phyloP scores from a whole-genome alignment of 2,888 invertebrate species.

The Callyntrura sp. region DNA sequence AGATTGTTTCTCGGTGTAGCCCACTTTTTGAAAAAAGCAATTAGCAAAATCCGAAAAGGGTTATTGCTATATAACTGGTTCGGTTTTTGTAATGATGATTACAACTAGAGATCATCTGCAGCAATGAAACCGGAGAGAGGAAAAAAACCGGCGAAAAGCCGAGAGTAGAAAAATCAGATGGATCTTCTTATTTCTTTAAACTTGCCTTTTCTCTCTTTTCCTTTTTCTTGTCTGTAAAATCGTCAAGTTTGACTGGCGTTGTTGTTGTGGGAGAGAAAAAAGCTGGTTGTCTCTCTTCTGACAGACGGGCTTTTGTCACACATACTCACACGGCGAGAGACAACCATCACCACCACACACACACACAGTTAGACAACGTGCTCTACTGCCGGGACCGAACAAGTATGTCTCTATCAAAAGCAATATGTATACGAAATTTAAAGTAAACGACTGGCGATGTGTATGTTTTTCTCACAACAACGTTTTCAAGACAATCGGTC shows the following conservation, averaged over 20 bases:
- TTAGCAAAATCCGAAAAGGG: neutral
- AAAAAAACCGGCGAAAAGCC: no score
- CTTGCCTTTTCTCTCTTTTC: conserved; percentile 10
- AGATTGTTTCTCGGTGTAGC: no score
- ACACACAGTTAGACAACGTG: neutral
- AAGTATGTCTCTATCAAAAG: no score
- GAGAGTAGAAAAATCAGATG: conserved; percentile 51
- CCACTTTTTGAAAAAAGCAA: neutral
- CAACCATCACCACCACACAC: neutral
- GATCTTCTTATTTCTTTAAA: conserved; percentile 35
- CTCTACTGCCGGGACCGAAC: no score
- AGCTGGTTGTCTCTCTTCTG: conserved; percentile 22
- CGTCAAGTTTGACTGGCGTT: neutral
- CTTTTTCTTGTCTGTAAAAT: conserved; percentile 15
- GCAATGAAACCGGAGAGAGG: conserved; percentile 51
- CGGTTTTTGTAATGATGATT: conserved; percentile 9
- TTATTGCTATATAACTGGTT: no score
- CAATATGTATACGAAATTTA: no score
- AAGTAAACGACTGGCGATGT: no score
- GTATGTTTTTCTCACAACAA: conserved; percentile 33
- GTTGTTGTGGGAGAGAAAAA: neutral
- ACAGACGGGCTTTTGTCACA: conserved; percentile 61
- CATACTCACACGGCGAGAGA: neutral
- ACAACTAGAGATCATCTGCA: neutral
- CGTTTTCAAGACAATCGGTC: neutral